Evolutionary conservation across 30 jellyfish, hydroid and myxozoan species (phyloP), one percentile per base, ranked within the genome.

Genomic region (Calvadosia cruxmelitensis): DNA sequence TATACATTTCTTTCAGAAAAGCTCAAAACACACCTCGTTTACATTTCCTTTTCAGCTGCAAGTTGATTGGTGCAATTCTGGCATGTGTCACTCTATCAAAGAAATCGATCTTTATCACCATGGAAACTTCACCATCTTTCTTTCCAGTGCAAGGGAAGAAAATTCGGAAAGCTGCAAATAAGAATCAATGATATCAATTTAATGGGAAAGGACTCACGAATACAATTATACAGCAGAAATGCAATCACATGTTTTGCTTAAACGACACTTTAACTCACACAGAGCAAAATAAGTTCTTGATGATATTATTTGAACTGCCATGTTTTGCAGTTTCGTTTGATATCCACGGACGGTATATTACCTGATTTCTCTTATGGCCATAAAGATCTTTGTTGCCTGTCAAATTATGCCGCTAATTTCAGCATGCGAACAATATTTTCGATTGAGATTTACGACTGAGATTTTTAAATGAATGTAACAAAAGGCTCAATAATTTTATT

Each of bases 131-230:
- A 10, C 83, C 94, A 2, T 80, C 73, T 71, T 61, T 73, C 67
- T 82, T 82, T 13, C 94, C 94, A 73, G 90, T 73, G 79, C 94
- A 82, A 0, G 94, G 94, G 75, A 82, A 82, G 70, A 62, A 82
- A 63, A 82, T 74, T 70, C 73, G 73, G 84, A 82, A 82, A 2
- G 94, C 94, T 82, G 35, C 66, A 66, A 80, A 51, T 16, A 50
- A 69, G 49, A 42, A 2, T 1, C n/a, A 1, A 3, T 1, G 1
- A 30, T 13, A 67, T 27, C 2, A 30, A 24, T 3, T 3, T 30
- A 25, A 35, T 23, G 70, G 2, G 15, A 29, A 34, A 2, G 1
- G 20, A 66, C 3, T 28, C 32, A 16, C 67, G 13, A 23, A 2
- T 34, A 48, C 77, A 35, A 25, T 16, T 48, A 7, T 34, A 34